These are phyloP conservation scores for Volucella bombylans DNA, from an alignment of 2,888 invertebrate genomes.

Conservation along the genomic window DNA sequence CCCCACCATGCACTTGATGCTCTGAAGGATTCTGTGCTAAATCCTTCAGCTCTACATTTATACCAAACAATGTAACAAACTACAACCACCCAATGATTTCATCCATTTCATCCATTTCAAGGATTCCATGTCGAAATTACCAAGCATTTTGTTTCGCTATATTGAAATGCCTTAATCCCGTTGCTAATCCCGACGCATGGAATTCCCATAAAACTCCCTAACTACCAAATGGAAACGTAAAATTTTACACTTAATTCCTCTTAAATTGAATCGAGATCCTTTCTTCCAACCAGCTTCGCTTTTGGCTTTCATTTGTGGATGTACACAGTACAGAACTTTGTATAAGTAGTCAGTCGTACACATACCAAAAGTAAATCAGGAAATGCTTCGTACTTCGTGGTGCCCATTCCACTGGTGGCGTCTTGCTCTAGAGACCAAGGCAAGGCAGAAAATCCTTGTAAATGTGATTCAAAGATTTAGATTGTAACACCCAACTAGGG, in stretches of 20 bases:
- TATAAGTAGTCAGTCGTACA: conserved; percentile 25
- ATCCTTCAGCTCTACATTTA: conserved; percentile 51
- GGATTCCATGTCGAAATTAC: conserved; percentile 72
- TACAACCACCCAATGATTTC: conserved; percentile 71
- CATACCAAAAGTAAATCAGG: conserved; percentile 63
- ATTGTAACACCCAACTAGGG: conserved; percentile 74
- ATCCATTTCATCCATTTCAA: conserved; percentile 70
- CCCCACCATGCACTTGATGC: conserved; percentile 2
- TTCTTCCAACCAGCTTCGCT: conserved; percentile 20
- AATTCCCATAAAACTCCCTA: conserved; percentile 68
- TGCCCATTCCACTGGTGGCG: background rate
- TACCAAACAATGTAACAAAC: conserved; percentile 63
- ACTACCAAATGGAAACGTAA: conserved; percentile 71
- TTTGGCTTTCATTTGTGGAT: background rate
- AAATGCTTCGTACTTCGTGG: conserved; percentile 25
- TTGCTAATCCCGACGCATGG: conserved; percentile 72
- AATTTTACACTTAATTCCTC: conserved; percentile 74
- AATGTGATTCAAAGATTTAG: conserved; percentile 74
- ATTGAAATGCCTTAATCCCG: conserved; percentile 73
- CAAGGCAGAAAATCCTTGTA: conserved; percentile 68
- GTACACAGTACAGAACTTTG: conserved; percentile 17
- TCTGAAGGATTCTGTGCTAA: conserved; percentile 42
- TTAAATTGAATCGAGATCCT: conserved; percentile 73
- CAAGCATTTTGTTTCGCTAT: conserved; percentile 73
- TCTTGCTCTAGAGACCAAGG: background rate